A percentile compares a stretch with the other conserved stretches of the same genome.
These are phyloP conservation scores for Paraescarpia echinospica DNA, from an alignment of 1,140 invertebrate species.

Conservation along the genomic window DNA sequence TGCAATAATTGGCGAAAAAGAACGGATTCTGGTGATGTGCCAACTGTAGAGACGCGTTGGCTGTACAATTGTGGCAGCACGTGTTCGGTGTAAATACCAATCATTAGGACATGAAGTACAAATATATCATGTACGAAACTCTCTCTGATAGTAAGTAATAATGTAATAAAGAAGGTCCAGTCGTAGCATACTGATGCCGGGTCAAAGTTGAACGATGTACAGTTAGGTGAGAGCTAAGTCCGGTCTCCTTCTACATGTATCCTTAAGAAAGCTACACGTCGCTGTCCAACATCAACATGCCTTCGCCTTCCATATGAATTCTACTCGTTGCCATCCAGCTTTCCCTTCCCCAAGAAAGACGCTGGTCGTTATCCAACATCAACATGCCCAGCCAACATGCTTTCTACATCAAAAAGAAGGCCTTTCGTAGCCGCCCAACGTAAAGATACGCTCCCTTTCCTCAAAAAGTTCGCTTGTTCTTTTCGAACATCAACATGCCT, in stretches of 20 bases:
- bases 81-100: not conserved
- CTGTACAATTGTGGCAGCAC: not conserved
- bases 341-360: too few relatives aligned
- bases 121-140: not conserved
- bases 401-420: not conserved
- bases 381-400: not conserved
- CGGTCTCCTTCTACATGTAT: not conserved
- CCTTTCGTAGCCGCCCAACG: not conserved
- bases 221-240: not conserved
- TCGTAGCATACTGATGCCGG: not conserved
- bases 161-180: not conserved
- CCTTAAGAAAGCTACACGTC: not conserved
- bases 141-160: not conserved
- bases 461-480: not conserved
- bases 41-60: not conserved
- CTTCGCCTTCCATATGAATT: not conserved
- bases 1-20: not conserved
- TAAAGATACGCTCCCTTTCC: not conserved
- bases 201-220: not conserved
- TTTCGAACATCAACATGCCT: not conserved
- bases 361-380: too few relatives aligned
- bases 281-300: not conserved
- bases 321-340: not conserved
- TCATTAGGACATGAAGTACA: not conserved
- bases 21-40: not conserved